phyloP scores from a whole-genome alignment of 2,888 invertebrate species.

The Venustoraphidia nigricollis region DNA sequence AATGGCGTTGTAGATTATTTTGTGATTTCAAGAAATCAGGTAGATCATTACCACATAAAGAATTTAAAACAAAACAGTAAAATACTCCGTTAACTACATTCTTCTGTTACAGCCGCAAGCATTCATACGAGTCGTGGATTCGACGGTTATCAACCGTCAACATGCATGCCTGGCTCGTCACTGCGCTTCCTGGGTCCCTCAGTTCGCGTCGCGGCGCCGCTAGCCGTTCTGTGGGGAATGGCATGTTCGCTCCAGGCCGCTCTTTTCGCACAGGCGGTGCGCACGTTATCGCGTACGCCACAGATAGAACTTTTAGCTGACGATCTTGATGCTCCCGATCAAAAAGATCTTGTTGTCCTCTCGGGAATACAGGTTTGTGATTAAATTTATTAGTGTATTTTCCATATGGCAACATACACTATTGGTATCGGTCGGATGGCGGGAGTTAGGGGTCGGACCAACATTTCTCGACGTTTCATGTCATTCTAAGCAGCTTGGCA shows the following conservation, averaged over 20 bases:
- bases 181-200: constrained; percentile 25
- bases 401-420: too few species aligned
- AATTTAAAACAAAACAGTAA: too few species aligned
- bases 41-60: too few species aligned
- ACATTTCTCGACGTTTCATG: too few species aligned
- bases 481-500: too few species aligned
- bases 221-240: constrained; percentile 35
- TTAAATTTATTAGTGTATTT: too few species aligned
- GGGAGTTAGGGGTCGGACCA: too few species aligned
- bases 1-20: not conserved
- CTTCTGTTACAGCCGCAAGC: constrained; percentile 32
- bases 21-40: too few species aligned
- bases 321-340: constrained; percentile 1
- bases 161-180: constrained; percentile 20
- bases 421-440: too few species aligned
- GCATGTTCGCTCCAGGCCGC: constrained; percentile 37
- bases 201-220: constrained; percentile 21
- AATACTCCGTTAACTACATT: not conserved
- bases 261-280: constrained; percentile 35
- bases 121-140: constrained; percentile 40
- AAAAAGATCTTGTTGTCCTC: not conserved
- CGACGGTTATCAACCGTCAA: constrained; percentile 24
- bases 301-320: constrained; percentile 11
- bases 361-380: not conserved
- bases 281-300: constrained; percentile 26